Evolutionary conservation across 2,888 invertebrate species (phyloP).

Genomic region (Neoitamus cyanurus): DNA sequence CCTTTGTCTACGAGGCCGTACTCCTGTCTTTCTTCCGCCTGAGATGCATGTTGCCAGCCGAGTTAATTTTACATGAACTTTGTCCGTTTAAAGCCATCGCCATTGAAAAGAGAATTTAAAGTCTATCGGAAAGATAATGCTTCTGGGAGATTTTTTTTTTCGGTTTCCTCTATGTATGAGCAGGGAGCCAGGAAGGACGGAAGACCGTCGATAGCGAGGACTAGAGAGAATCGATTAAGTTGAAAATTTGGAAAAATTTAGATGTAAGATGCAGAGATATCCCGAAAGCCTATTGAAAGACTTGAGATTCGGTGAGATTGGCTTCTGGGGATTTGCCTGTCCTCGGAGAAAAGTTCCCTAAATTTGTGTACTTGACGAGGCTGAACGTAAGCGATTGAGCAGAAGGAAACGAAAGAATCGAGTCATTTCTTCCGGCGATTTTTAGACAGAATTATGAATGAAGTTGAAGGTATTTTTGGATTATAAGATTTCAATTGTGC

Average conservation of each 20-base stretch:
- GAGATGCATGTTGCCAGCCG: background rate
- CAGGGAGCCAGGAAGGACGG: background rate
- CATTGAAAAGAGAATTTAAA: background rate
- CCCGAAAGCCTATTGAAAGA: background rate
- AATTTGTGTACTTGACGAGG: background rate
- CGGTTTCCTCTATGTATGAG: background rate
- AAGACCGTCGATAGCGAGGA: background rate
- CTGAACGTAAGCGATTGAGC: background rate
- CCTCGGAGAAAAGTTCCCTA: background rate
- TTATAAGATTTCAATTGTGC: background rate
- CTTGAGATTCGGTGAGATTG: background rate
- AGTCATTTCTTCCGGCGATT: background rate
- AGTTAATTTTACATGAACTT: constrained; percentile 5
- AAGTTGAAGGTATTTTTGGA: background rate
- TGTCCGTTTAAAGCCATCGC: background rate
- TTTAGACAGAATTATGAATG: background rate
- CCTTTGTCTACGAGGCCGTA: background rate
- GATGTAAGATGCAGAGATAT: constrained; percentile 1
- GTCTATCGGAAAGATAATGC: background rate
- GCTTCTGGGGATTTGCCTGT: background rate
- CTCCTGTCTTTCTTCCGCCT: background rate
- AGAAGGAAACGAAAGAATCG: background rate
- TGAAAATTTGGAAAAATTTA: constrained; percentile 2
- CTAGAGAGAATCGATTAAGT: background rate
- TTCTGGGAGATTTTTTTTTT: background rate